Evolutionary conservation across 35 echinoderm and acorn worm species (phyloP), one percentile per base, ranked within the genome.

Genomic region (Ophioderma brevispina): DNA sequence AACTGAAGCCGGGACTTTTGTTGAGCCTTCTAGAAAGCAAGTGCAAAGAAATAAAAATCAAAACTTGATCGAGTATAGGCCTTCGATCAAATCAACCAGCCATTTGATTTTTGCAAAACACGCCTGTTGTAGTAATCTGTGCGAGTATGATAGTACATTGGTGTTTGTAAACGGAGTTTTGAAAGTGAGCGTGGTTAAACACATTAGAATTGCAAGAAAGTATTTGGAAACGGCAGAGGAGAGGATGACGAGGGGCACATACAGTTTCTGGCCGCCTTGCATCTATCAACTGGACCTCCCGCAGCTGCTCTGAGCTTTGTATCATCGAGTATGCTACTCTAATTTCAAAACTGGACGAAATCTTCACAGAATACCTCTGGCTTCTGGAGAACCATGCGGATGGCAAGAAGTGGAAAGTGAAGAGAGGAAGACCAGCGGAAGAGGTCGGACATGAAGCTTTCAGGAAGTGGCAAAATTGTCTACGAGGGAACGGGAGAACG

Each of bases 401-500:
- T 52, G 46, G 21, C 46, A 11, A 52, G n/a, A n/a, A n/a, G n/a
- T n/a, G 21, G 21, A 52, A 52, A 21, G 46, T 21, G 8, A 52
- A 52, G 46, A 8, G 8, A 52, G 46, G 46, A 52, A 52, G 21
- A 52, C 46, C 46, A 8, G 21, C 46, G 21, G 46, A 52, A 11
- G 21, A 52, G 46, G 46, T 52, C 21, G 21, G 46, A 52, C 46
- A 52, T 52, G 46, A 52, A n/a, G 8, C 8, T 52, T 52, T 21
- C 46, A 11, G 8, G 21, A 52, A 21, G 78, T 88, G 21, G 77
- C 40, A 19, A 36, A 92, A 4, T 88, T 59, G n/a, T 55, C 36
- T 88, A 11, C 76, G 89, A 36, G 76, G 89, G 31, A 92, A 92
- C 42, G n/a, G n/a, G n/a, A n/a, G n/a, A n/a, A n/a, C 85, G 88